Percentiles rank a stretch among this genome's conserved stretches.
phyloP scores from a whole-genome alignment of 2,113 vertebrate species.

The Rhinopomastus cyanomelas region DNA sequence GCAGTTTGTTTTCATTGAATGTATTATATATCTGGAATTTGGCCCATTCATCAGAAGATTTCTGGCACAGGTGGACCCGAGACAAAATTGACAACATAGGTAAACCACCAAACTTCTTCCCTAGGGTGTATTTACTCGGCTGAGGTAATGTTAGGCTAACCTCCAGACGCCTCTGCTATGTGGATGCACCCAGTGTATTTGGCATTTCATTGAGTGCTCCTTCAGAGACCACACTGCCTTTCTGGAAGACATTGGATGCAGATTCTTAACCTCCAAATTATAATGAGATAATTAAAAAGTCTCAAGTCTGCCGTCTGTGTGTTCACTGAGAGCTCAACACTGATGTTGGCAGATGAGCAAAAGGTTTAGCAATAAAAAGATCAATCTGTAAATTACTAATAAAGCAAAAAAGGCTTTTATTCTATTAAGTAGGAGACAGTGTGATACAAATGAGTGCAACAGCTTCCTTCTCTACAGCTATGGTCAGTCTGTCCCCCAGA shows the following conservation, averaged over 20 bases:
- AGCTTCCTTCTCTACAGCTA: not conserved
- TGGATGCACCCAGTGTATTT: not conserved
- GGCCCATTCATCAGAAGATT: constrained; percentile 76
- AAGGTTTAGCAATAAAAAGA: not conserved
- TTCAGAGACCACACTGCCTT: not conserved
- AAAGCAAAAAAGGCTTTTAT: not conserved
- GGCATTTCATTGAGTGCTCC: not conserved
- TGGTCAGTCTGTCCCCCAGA: not conserved
- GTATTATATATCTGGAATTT: constrained; percentile 78
- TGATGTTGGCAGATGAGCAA: not conserved
- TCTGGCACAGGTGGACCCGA: constrained; percentile 78
- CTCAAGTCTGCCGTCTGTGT: accelerated
- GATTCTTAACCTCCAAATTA: not conserved
- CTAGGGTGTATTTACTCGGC: not conserved
- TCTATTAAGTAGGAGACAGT: not conserved
- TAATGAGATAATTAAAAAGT: not conserved
- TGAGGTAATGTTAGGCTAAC: not conserved
- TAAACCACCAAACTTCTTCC: constrained; percentile 5
- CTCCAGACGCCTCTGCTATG: not conserved
- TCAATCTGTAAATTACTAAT: not conserved
- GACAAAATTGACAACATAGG: constrained; percentile 73
- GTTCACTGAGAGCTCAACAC: not conserved
- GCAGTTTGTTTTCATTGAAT: constrained; percentile 81
- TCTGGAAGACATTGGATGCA: not conserved
- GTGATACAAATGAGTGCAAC: not conserved